Evolutionary conservation across 1,140 invertebrate genomes (phyloP), one percentile per base, ranked within the genome.

Genomic region (Bombus balteatus): DNA sequence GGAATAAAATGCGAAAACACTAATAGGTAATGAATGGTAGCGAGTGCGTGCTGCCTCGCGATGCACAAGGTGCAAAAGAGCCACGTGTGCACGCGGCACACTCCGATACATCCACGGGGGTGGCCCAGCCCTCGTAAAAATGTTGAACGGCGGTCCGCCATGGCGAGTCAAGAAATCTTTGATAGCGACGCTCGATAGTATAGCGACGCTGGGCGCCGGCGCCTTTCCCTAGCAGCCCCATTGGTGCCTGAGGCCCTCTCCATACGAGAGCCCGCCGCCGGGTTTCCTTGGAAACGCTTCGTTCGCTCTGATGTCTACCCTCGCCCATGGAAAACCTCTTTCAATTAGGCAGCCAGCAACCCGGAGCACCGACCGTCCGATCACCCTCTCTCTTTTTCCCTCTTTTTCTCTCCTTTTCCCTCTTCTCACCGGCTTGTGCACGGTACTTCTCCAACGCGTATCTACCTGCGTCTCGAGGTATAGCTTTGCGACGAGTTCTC

Each of bases 211-310:
- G 86, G 90, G 94, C 94, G 94, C 94, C 93, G 93, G 93, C 92
- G 93, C 90, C 90, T 91, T 90, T 91, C 85, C 78, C 89, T 90
- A 75, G 89, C 89, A 90, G 87, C 87, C 89, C 89, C 84, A 91
- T 91, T 91, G 90, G 90, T 90, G 89, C 89, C 89, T 85, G 84
- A 90, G 89, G 83, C 89, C 89, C 89, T 90, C 89, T 90, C 89
- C 87, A 88, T 74, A 86, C 90, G 90, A 90, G 85, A 85, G 74
- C 89, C 90, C 89, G 89, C 90, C 90, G 92, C 87, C 88, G 85
- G 89, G 94, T 95, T 94, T 92, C 94, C 94, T 92, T 94, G 94
- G 94, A 93, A 95, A 95, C 94, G 92, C 89, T 91, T 91, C 92
- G 92, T 92, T 92, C 93, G 89, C 89, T 88, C 89, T 90, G 87